phyloP scores from a whole-genome alignment of 2,797 vertebrate species.

The Paramormyrops hopkinsi region DNA sequence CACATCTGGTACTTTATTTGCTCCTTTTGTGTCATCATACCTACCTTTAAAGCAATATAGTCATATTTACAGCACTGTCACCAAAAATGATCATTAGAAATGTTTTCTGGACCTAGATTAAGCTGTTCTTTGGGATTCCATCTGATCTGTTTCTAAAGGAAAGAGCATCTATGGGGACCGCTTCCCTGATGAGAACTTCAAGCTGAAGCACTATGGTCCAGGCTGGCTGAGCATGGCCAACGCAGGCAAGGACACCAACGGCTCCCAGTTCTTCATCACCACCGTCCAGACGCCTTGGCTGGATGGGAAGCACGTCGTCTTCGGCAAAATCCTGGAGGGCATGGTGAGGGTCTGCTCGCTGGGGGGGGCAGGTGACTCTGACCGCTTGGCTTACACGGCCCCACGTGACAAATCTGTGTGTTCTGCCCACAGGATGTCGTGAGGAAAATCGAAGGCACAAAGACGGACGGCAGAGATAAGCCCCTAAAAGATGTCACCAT shows the following conservation, averaged over 20 bases:
- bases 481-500: slow-evolving; percentile 83
- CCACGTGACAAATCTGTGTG: background rate
- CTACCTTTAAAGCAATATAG: background rate
- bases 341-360: slow-evolving; percentile 64
- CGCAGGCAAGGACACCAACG: slow-evolving; percentile 92
- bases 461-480: slow-evolving; percentile 81
- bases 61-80: background rate
- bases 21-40: background rate
- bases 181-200: slow-evolving; percentile 97
- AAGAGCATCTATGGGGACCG: slow-evolving; percentile 96
- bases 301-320: slow-evolving; percentile 90
- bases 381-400: too few species aligned
- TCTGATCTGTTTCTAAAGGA: slow-evolving; percentile 52
- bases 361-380: background rate
- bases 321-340: slow-evolving; percentile 88
- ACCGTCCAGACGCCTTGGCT: slow-evolving; percentile 83
- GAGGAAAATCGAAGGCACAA: slow-evolving; percentile 74
- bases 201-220: slow-evolving; percentile 87
- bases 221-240: slow-evolving; percentile 99
- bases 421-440: slow-evolving; percentile 71
- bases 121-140: background rate
- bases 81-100: background rate
- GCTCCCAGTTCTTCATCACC: slow-evolving; percentile 99
- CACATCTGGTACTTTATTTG: background rate
- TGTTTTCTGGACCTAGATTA: background rate